Evolutionary conservation across 1,140 invertebrate species (phyloP).

Genomic region (Scylla paramamosain): DNA sequence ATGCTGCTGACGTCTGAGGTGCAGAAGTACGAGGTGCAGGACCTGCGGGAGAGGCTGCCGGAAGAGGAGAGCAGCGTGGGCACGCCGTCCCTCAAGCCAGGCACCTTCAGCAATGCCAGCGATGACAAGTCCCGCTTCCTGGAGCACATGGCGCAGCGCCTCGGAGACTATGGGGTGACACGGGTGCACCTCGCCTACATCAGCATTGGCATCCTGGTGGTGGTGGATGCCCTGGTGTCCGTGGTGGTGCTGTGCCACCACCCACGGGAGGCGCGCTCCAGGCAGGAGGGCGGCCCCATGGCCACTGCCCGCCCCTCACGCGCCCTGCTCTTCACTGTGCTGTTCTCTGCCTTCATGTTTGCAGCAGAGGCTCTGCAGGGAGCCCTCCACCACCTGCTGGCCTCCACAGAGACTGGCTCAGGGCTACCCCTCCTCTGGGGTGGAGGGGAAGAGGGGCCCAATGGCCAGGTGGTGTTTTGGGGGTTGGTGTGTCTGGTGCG

Average conservation of each 20-base stretch:
- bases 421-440: slow-evolving; percentile 78
- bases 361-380: slow-evolving; percentile 82
- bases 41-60: too few species aligned
- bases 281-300: slow-evolving; percentile 77
- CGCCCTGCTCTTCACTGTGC: slow-evolving; percentile 79
- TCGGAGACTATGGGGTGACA: slow-evolving; percentile 79
- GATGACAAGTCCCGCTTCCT: slow-evolving; percentile 65
- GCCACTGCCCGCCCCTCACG: slow-evolving; percentile 65
- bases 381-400: slow-evolving; percentile 80
- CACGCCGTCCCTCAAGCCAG: slow-evolving; percentile 67
- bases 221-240: slow-evolving; percentile 80
- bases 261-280: slow-evolving; percentile 78
- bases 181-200: slow-evolving; percentile 82
- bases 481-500: slow-evolving; percentile 81
- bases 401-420: slow-evolving; percentile 52
- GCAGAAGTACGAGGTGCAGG: too few species aligned
- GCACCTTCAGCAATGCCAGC: slow-evolving; percentile 78
- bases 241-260: slow-evolving; percentile 80
- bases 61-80: neutral
- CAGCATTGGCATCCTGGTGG: slow-evolving; percentile 80
- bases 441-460: slow-evolving; percentile 79
- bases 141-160: slow-evolving; percentile 76
- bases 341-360: slow-evolving; percentile 81
- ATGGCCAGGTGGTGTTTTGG: slow-evolving; percentile 82
- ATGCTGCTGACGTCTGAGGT: too few species aligned